Evolutionary conservation across 1,140 invertebrate genomes (phyloP).

Genomic region (Drosophila bocki): DNA sequence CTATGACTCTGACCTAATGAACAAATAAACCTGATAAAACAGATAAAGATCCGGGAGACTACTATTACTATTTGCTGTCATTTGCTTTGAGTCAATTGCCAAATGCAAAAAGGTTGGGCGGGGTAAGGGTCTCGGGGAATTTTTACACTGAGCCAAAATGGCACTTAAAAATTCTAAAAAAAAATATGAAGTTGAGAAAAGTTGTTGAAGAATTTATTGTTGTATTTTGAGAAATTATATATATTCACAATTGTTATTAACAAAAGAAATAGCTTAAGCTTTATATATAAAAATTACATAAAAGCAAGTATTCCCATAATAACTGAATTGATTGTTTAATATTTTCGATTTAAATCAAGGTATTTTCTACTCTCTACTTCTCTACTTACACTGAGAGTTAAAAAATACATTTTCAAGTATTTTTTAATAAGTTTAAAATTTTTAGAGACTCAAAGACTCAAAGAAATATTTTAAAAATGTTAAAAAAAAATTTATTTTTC

Average conservation of each 20-base stretch:
- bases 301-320: neutral
- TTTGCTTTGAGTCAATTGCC: slow-evolving; percentile 48
- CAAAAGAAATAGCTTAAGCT: neutral
- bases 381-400: too few relatives aligned
- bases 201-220: neutral
- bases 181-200: neutral
- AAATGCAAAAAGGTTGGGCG: slow-evolving; percentile 8
- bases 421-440: neutral
- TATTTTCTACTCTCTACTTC: too few relatives aligned
- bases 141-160: slow-evolving; percentile 17
- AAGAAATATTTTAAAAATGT: neutral
- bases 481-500: neutral
- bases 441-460: neutral
- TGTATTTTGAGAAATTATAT: neutral
- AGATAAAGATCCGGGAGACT: slow-evolving; percentile 30
- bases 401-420: neutral
- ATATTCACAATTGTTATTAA: slow-evolving; percentile 1
- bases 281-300: neutral
- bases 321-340: neutral
- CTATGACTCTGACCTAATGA: slow-evolving; percentile 44
- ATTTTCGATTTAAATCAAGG: too few relatives aligned
- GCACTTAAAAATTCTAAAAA: neutral
- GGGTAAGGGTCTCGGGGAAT: neutral
- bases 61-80: slow-evolving; percentile 41
- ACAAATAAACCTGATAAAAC: slow-evolving; percentile 56